phyloP scores from a whole-genome alignment of 1,140 invertebrate species.

The Stenopsyche tienmushanensis region DNA sequence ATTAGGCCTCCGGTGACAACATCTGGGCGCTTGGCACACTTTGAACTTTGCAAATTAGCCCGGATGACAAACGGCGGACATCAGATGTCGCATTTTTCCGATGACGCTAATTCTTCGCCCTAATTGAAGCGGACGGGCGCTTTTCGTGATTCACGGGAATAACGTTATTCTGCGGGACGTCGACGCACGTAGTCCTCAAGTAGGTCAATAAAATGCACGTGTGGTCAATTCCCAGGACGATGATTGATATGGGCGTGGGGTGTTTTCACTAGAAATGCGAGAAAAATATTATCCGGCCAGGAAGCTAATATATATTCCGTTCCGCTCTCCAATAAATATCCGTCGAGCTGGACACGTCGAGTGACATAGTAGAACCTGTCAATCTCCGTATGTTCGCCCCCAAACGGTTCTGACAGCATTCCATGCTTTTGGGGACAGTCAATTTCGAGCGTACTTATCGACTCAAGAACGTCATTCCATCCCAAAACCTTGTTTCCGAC shows the following conservation, averaged over 20 bases:
- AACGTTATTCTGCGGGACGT: background rate
- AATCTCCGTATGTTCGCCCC: conserved; percentile 1
- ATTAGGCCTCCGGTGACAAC: conserved; percentile 34
- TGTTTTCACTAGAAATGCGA: too few relatives aligned
- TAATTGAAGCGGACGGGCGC: background rate
- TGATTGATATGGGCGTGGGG: background rate
- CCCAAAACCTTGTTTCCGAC: too few relatives aligned
- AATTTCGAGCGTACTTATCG: background rate
- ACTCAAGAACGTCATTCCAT: background rate
- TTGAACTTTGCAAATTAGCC: conserved; percentile 9
- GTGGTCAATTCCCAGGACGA: background rate
- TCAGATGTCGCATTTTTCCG: conserved; percentile 12
- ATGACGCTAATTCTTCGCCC: background rate
- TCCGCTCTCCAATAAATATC: conserved; percentile 16
- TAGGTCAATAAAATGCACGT: too few relatives aligned
- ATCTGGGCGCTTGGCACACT: conserved; percentile 26
- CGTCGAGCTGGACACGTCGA: conserved; percentile 16
- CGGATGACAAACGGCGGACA: conserved; percentile 24
- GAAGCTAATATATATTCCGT: conserved; percentile 12
- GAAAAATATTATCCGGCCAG: background rate
- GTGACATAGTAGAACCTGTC: conserved; percentile 14
- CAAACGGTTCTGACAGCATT: conserved; percentile 11
- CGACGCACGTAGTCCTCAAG: background rate
- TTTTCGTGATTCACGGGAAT: background rate
- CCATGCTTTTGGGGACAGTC: background rate